Percentiles rank a stretch among this genome's conserved stretches.
These are phyloP conservation scores for Apotomis capreana DNA, from an alignment of 2,888 invertebrate species.

Conservation along the genomic window DNA sequence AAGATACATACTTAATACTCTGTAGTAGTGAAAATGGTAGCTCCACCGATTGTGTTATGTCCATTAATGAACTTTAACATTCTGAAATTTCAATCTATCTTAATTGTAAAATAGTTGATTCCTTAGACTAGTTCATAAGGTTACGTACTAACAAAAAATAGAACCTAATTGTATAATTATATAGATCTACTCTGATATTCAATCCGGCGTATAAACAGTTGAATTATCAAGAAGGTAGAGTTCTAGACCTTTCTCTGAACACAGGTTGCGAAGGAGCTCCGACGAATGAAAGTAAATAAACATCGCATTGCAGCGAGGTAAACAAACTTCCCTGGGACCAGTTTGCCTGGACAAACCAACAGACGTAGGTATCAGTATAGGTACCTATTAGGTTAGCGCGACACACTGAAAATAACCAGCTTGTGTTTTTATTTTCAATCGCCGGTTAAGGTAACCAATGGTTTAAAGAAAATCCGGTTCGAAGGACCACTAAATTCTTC, in stretches of 20 bases:
- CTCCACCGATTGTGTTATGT: neutral
- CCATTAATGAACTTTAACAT: too few relatives aligned
- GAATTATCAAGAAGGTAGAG: too few relatives aligned
- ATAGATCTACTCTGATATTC: too few relatives aligned
- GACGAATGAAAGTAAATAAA: conserved; percentile 79
- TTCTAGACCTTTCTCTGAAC: conserved; percentile 48
- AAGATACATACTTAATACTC: neutral
- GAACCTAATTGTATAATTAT: too few relatives aligned
- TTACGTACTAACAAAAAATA: too few relatives aligned
- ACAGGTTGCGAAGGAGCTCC: conserved; percentile 56
- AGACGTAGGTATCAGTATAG: conserved; percentile 45
- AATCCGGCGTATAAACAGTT: too few relatives aligned
- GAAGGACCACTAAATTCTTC: conserved; percentile 20
- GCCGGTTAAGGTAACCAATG: neutral
- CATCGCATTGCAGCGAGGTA: conserved; percentile 73
- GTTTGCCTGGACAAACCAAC: conserved; percentile 58
- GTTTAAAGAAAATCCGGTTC: conserved; percentile 21
- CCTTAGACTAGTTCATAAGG: too few relatives aligned
- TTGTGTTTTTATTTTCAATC: neutral
- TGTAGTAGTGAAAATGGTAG: too few relatives aligned
- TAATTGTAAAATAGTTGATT: too few relatives aligned
- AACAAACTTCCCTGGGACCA: conserved; percentile 66
- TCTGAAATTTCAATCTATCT: too few relatives aligned
- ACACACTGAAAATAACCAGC: neutral
- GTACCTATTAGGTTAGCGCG: conserved; percentile 42